phyloP scores from a whole-genome alignment of 2,113 vertebrate genomes.

The Cavia porcellus region DNA sequence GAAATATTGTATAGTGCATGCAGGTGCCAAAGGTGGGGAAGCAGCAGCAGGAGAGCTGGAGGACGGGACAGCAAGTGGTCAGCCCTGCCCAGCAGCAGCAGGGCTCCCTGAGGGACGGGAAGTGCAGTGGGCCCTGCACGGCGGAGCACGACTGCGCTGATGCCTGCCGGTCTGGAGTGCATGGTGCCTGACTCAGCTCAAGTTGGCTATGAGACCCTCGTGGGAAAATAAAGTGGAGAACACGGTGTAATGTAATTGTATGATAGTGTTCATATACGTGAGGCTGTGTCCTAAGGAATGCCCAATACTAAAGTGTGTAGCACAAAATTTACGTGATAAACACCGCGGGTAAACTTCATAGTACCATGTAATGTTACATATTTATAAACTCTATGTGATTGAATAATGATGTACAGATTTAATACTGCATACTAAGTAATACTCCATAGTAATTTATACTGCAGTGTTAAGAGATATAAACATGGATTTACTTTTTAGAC shows the following conservation, averaged over 20 bases:
- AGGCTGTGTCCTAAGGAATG: neutral
- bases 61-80: accelerated
- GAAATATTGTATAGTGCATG: neutral
- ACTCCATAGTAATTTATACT: neutral
- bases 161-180: neutral
- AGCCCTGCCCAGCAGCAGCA: neutral
- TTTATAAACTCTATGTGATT: neutral
- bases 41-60: neutral
- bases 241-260: neutral
- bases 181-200: neutral
- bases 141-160: too few species aligned
- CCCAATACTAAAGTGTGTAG: neutral
- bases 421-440: neutral
- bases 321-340: neutral
- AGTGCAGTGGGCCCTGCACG: accelerated
- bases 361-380: neutral
- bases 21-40: neutral
- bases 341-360: neutral
- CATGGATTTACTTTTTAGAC: neutral
- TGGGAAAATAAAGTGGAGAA: neutral
- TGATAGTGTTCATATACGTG: neutral
- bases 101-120: neutral
- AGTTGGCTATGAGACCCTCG: neutral
- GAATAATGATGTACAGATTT: neutral
- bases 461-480: neutral